Evolutionary conservation across 2,797 vertebrate species (phyloP).

Genomic region (Poeciliopsis infans): DNA sequence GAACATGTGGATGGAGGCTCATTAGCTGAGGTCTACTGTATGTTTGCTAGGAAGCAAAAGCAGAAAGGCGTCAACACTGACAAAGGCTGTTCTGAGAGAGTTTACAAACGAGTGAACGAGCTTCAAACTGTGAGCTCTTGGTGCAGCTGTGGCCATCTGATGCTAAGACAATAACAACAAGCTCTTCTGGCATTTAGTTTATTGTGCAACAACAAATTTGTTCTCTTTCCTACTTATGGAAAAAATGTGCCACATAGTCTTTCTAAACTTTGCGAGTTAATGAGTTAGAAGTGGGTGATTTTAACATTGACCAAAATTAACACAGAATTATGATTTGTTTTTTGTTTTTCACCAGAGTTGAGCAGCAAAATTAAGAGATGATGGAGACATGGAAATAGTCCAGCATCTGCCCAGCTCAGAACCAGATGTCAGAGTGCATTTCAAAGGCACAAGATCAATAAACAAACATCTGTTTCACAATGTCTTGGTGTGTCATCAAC

Average conservation of each 20-base stretch:
- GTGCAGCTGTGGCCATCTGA: neutral
- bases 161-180: neutral
- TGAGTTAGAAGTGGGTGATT: neutral
- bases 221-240: neutral
- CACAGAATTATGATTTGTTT: neutral
- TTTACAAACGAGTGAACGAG: neutral
- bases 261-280: neutral
- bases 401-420: neutral
- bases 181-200: neutral
- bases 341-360: neutral
- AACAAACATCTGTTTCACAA: neutral
- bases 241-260: neutral
- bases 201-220: neutral
- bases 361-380: neutral
- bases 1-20: neutral
- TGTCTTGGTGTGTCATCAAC: neutral
- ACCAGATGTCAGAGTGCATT: neutral
- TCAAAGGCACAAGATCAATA: neutral
- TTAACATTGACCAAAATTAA: neutral
- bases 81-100: neutral
- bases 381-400: neutral
- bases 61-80: neutral
- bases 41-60: neutral
- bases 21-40: neutral
- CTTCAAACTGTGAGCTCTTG: neutral